Evolutionary conservation across 64 coral and sea anemone genomes (phyloP).

Genomic region (Pocillopora damicornis): DNA sequence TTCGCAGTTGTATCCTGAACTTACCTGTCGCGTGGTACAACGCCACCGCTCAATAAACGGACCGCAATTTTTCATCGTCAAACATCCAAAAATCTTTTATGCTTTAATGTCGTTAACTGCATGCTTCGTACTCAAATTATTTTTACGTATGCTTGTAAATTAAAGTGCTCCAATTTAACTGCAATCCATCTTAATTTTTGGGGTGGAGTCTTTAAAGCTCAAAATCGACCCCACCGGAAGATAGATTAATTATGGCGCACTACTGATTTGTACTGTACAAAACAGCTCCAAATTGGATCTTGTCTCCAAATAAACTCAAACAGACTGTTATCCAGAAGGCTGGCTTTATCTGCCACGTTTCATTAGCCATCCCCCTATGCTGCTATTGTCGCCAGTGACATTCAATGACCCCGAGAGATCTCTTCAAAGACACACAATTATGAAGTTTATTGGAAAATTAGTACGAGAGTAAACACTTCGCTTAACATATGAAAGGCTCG

Average conservation of each 20-base stretch:
- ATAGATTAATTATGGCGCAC: constrained; percentile 6
- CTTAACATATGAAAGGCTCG: neutral
- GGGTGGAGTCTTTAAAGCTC: constrained; percentile 1
- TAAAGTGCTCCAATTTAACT: constrained; percentile 23
- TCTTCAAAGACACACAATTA: constrained; percentile 10
- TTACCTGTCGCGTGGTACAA: neutral
- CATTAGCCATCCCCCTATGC: neutral
- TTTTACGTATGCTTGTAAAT: neutral
- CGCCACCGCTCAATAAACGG: neutral
- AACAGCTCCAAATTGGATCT: constrained; percentile 17
- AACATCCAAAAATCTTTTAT: neutral
- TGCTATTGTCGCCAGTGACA: constrained; percentile 1
- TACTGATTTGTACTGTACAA: constrained; percentile 27
- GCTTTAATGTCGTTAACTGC: neutral
- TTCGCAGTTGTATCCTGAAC: neutral
- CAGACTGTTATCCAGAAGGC: neutral
- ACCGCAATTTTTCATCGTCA: neutral
- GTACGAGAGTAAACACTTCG: neutral
- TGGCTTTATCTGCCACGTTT: neutral
- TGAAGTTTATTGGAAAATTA: constrained; percentile 26
- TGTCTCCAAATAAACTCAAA: neutral
- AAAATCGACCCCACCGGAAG: constrained; percentile 32
- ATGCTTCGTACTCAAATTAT: neutral
- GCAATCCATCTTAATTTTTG: constrained; percentile 40
- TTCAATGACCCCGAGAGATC: neutral